Evolutionary conservation across 2,797 vertebrate species (phyloP).

Genomic region (Cirrhinus mrigala): DNA sequence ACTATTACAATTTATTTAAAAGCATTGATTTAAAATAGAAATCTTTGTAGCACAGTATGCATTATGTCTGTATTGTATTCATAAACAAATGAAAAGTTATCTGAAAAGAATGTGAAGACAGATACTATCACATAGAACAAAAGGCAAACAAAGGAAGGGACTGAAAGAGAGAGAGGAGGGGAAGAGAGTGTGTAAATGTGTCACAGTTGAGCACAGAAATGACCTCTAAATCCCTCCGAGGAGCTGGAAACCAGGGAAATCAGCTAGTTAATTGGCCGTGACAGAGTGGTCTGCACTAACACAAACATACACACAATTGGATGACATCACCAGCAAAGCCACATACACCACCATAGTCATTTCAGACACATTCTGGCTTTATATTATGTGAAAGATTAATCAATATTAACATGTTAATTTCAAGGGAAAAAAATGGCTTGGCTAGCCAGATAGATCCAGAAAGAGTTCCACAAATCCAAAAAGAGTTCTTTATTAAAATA

Average conservation of each 20-base stretch:
- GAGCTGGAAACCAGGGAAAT: constrained; percentile 65
- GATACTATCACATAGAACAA: constrained; percentile 43
- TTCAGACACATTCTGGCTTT: constrained; percentile 4
- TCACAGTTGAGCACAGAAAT: constrained; percentile 54
- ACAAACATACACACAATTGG: constrained; percentile 19
- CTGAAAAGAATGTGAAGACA: not conserved
- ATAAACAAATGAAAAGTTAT: not conserved
- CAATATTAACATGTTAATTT: constrained; percentile 14
- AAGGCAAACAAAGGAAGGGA: constrained; percentile 61
- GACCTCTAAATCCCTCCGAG: constrained; percentile 61
- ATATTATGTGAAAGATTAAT: not conserved
- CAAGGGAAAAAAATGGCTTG: not conserved
- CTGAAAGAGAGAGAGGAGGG: constrained; percentile 16
- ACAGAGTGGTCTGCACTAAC: constrained; percentile 58
- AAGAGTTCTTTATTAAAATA: constrained; percentile 47
- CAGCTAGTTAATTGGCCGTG: constrained; percentile 73
- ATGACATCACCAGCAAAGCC: constrained; percentile 12
- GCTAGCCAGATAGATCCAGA: not conserved
- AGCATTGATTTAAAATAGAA: no score
- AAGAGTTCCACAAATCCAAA: no score
- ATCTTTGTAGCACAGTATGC: not conserved
- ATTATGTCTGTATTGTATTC: not conserved
- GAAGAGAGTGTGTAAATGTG: constrained; percentile 33
- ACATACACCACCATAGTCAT: not conserved
- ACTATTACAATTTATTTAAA: not conserved